Evolutionary conservation across 2,888 invertebrate species (phyloP).

Genomic region (Crepidodera aurea): DNA sequence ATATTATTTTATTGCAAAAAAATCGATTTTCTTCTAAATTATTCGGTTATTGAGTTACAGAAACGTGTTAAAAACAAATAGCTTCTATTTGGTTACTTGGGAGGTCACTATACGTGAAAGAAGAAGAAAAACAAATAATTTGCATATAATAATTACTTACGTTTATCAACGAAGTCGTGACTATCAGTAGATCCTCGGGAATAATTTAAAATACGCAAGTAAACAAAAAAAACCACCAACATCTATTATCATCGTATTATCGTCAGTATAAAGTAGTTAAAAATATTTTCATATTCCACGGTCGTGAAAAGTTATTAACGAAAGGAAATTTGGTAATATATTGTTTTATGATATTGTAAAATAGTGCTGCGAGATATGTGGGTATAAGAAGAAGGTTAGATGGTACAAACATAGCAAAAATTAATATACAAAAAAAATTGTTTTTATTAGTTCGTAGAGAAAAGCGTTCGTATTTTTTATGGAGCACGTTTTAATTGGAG

Average conservation of each 20-base stretch:
- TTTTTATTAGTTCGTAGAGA: no score
- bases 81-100: neutral
- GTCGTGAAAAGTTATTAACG: neutral
- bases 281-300: neutral
- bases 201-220: neutral
- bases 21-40: no score
- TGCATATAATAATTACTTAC: slow-evolving; percentile 12
- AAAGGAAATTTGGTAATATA: neutral
- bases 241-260: neutral
- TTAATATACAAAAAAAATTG: no score
- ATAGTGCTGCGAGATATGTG: no score
- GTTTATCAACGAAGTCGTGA: slow-evolving; percentile 10
- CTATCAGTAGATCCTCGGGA: slow-evolving; percentile 1
- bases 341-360: no score
- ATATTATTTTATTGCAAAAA: no score
- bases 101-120: neutral
- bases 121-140: slow-evolving; percentile 5
- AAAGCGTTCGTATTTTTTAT: no score
- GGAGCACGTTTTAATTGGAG: no score
- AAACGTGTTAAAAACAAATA: no score
- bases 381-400: no score
- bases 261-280: neutral
- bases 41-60: no score
- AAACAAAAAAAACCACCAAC: neutral
- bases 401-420: no score